Percentiles rank a stretch among this genome's conserved stretches.
phyloP scores from a whole-genome alignment of 2,888 invertebrate species.

The Rutpela maculata region DNA sequence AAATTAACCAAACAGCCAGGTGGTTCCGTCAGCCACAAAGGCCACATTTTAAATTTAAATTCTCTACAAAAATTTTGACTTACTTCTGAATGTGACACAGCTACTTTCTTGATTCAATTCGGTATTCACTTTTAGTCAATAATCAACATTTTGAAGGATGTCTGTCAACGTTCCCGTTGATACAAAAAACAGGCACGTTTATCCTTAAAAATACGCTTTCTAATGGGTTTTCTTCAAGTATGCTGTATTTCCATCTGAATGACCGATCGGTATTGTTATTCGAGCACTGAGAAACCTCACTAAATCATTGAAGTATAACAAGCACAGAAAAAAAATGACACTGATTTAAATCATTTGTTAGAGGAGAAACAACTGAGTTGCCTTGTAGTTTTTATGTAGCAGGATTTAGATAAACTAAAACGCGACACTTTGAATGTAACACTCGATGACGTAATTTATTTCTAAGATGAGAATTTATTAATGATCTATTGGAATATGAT shows the following conservation, averaged over 20 bases:
- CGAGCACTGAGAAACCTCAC: conserved; percentile 10
- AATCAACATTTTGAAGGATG: conserved; percentile 9
- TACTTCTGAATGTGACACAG: conserved; percentile 36
- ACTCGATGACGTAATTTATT: conserved; percentile 21
- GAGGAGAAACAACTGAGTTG: conserved; percentile 34
- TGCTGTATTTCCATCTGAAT: conserved; percentile 3
- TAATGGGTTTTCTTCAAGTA: neutral
- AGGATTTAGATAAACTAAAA: conserved; percentile 22
- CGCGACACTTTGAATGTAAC: conserved; percentile 2
- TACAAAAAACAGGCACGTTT: neutral
- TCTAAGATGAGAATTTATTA: conserved; percentile 1
- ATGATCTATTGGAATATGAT: conserved; percentile 5
- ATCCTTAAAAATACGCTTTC: neutral
- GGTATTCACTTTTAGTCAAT: neutral
- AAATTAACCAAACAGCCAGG: conserved; percentile 40
- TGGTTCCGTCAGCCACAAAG: conserved; percentile 34
- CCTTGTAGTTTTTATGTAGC: conserved; percentile 23
- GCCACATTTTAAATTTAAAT: conserved; percentile 31
- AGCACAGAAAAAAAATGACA: conserved; percentile 28
- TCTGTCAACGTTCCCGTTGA: conserved; percentile 13
- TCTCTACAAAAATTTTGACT: conserved; percentile 36
- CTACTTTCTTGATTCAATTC: conserved; percentile 14
- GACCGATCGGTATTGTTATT: neutral
- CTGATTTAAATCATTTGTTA: conserved; percentile 32
- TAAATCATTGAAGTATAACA: conserved; percentile 11